Conservation (phyloP, 2,797 vertebrate genomes). For the Bradypodion ventrale region DNA sequence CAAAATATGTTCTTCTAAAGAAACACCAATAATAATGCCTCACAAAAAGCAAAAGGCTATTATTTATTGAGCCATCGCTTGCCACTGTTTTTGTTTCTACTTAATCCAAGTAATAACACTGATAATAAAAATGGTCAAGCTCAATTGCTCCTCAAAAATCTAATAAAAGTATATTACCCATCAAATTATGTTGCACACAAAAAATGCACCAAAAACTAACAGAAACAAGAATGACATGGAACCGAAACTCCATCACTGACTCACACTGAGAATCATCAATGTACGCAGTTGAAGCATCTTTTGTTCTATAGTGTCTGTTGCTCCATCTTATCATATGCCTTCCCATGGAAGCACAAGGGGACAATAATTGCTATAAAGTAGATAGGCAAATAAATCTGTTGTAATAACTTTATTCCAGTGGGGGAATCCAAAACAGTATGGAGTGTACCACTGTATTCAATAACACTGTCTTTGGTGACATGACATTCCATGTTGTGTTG, state of each 20-base stretch:
- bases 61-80: constrained; percentile 17
- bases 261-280: neutral
- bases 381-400: neutral
- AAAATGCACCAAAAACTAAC: neutral
- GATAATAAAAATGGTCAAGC: constrained; percentile 36
- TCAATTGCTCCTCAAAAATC: constrained; percentile 46
- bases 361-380: neutral
- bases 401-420: neutral
- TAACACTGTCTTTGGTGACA: no score
- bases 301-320: neutral
- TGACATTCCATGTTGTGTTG: no score
- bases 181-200: constrained; percentile 42
- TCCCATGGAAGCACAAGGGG: neutral
- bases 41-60: constrained; percentile 6
- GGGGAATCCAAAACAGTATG: no score
- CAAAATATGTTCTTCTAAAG: neutral
- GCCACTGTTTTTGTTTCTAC: constrained; percentile 41
- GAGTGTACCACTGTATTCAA: no score
- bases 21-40: constrained; percentile 5
- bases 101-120: constrained; percentile 35
- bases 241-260: neutral
- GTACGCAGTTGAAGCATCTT: neutral
- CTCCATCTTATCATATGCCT: neutral
- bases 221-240: neutral
- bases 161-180: constrained; percentile 33